These are phyloP conservation scores for Halichoeres trimaculatus DNA, from an alignment of 2,113 vertebrate species.

Conservation along the genomic window DNA sequence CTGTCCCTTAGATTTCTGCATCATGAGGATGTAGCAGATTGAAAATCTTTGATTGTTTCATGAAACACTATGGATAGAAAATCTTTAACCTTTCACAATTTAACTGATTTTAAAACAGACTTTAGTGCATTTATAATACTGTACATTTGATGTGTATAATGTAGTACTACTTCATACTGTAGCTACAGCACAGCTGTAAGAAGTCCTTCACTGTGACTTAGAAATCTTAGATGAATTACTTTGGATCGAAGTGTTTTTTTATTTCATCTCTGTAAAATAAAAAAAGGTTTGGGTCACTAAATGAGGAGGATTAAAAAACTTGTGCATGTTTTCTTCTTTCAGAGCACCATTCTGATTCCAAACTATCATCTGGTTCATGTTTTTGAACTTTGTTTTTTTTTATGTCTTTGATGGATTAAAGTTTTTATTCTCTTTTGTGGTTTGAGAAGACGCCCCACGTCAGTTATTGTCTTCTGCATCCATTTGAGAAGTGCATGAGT, in stretches of 20 bases:
- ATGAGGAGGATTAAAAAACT: background rate
- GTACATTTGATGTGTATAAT: too few relatives aligned
- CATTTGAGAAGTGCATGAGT: constrained; percentile 11
- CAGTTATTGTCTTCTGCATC: constrained; percentile 22
- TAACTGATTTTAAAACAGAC: background rate
- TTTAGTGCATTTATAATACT: too few relatives aligned
- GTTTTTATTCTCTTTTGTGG: constrained; percentile 7
- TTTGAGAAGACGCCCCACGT: constrained; percentile 15
- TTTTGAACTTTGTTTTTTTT: constrained; percentile 6
- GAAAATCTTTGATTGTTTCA: too few relatives aligned
- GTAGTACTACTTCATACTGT: background rate
- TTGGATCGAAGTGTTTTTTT: background rate
- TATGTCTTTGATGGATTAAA: background rate
- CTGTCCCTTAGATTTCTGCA: too few relatives aligned
- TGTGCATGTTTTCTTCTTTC: too few relatives aligned
- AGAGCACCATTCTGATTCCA: background rate
- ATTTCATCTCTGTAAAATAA: background rate
- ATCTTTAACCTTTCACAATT: background rate
- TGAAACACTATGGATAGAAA: background rate
- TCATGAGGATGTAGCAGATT: too few relatives aligned
- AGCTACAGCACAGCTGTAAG: background rate
- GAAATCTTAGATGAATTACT: too few relatives aligned
- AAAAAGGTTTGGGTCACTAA: constrained; percentile 19
- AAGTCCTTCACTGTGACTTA: constrained; percentile 4
- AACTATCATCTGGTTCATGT: background rate